Percentiles rank a stretch among this genome's conserved stretches.
Evolutionary conservation across 2,113 vertebrate species (phyloP).

Genomic region (Urocynchramus pylzowi): DNA sequence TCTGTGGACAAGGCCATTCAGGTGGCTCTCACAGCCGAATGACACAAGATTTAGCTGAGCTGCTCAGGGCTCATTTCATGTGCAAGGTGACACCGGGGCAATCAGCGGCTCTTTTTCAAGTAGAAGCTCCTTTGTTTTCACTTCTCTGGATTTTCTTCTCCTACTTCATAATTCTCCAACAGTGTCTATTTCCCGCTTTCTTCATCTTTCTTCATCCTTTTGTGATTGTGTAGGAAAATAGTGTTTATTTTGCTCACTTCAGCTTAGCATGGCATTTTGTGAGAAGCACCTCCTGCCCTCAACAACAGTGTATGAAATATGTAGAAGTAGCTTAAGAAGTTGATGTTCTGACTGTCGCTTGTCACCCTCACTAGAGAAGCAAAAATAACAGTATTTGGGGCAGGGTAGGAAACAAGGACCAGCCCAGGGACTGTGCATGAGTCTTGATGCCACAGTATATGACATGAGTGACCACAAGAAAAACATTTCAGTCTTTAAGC

Average conservation of each 20-base stretch:
- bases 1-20: neutral
- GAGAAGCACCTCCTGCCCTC: neutral
- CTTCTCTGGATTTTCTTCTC: fast-evolving
- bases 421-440: neutral
- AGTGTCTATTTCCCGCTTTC: neutral
- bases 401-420: neutral
- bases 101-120: neutral
- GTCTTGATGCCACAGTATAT: neutral
- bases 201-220: neutral
- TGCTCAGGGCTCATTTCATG: neutral
- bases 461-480: neutral
- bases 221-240: neutral
- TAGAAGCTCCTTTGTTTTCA: neutral
- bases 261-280: neutral
- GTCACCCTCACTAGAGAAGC: neutral
- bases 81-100: neutral
- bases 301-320: neutral
- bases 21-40: fast-evolving
- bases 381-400: neutral
- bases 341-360: neutral
- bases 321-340: neutral
- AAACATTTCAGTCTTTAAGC: neutral
- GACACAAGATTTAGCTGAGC: neutral
- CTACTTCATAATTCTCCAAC: neutral
- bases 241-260: neutral